A percentile compares a stretch with the other conserved stretches of the same genome.
These are phyloP conservation scores for Phoenicopterus ruber DNA, from an alignment of 2,113 vertebrate species.

Conservation along the genomic window DNA sequence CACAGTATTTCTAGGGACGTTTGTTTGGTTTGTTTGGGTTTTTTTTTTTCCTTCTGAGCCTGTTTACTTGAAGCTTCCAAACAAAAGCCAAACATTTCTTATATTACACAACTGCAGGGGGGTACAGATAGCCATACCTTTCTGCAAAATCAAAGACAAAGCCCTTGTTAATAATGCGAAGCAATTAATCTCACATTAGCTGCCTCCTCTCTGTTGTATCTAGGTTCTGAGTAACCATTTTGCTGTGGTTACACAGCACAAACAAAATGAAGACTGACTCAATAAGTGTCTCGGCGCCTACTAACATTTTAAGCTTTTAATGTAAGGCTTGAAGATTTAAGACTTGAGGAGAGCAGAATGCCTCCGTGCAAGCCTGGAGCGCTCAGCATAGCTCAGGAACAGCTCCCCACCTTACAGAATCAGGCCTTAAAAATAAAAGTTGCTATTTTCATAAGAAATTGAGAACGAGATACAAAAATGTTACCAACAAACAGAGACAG, in stretches of 20 bases:
- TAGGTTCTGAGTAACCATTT: background rate
- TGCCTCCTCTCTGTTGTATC: background rate
- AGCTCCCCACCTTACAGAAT: background rate
- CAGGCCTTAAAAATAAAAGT: background rate
- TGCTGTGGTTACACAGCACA: background rate
- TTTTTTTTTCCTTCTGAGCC: background rate
- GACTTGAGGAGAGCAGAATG: background rate
- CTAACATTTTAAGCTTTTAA: background rate
- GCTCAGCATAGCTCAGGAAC: background rate
- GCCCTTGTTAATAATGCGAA: background rate
- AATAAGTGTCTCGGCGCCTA: fast-evolving
- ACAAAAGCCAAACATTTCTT: background rate
- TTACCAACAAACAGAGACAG: background rate
- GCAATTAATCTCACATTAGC: background rate
- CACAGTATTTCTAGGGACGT: background rate
- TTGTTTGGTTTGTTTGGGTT: too few species aligned
- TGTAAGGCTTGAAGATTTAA: background rate
- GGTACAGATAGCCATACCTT: background rate
- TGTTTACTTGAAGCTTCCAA: background rate
- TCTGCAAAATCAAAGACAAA: background rate
- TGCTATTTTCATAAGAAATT: background rate
- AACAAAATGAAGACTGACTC: background rate
- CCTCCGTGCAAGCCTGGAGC: background rate
- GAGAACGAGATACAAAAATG: background rate
- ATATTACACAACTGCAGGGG: background rate